Evolutionary conservation across 2,797 vertebrate species (phyloP), one percentile per base, ranked within the genome.

Genomic region (Enteromius trimaculatus): DNA sequence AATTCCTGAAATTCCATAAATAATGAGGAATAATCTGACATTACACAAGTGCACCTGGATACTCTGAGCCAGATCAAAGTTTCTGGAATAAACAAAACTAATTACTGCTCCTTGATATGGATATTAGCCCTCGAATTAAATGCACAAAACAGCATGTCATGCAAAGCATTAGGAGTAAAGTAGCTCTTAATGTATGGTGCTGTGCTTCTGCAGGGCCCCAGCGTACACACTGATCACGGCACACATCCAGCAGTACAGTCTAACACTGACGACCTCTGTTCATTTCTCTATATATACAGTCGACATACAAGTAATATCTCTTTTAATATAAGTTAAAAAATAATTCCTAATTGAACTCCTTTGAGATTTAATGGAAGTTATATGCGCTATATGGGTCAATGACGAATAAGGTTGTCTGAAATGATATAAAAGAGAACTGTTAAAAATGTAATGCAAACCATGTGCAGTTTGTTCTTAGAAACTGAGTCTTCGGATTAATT

Each of bases 61-160:
- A 51, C 58, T 34, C 26, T 47, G 44, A 79, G 14, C 13, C 71
- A 55, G 80, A 82, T 75, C 71, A 29, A 55, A 76, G 49, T 76
- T 82, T 68, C 29, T 53, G 47, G 21, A 55, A 55, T 39, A 26
- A 55, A 19, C 13, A 17, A 51, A 29, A 79, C 42, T 21, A 58
- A 82, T 23, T 51, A 34, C 14, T 66, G 17, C 49, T 34, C 11
- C 26, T 42, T 68, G 11, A 31, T 42, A 76, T 76, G 49, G 1
- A 58, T 42, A 68, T 51, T 14, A 31, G 26, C 7, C 9, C 1
- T 23, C 1, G 19, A 31, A 31, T 77, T 13, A 21, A 58, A 68
- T 53, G 29, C 55, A 44, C 11, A 26, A 26, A 62, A 17, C 42
- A 62, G 47, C 7, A 47, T 62, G 75, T 13, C 53, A 42, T 81